phyloP scores from a whole-genome alignment of 1,140 invertebrate genomes.

The Drosophila bocki region DNA sequence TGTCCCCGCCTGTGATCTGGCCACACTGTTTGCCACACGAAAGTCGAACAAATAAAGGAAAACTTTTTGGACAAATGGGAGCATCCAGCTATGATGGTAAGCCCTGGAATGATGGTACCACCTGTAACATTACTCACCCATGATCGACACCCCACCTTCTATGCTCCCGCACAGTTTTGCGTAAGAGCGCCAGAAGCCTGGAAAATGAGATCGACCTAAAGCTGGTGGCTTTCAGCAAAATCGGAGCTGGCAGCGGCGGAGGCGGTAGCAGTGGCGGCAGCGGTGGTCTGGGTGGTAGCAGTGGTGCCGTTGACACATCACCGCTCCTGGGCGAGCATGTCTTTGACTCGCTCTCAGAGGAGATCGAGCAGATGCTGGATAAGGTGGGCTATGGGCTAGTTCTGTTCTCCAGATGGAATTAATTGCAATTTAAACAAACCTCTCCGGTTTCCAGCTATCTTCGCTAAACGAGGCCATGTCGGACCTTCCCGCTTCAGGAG shows the following conservation, averaged over 20 bases:
- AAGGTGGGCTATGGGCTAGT: slow-evolving; percentile 85
- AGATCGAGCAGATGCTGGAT: slow-evolving; percentile 94
- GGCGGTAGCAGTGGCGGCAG: slow-evolving; percentile 66
- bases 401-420: not conserved
- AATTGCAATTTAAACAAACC: not conserved
- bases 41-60: slow-evolving; percentile 38
- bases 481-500: slow-evolving; percentile 91
- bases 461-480: slow-evolving; percentile 95
- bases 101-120: not conserved
- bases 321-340: slow-evolving; percentile 95
- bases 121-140: not conserved
- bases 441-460: slow-evolving; percentile 88
- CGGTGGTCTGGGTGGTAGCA: slow-evolving; percentile 68
- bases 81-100: slow-evolving; percentile 80
- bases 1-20: not conserved
- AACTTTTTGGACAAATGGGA: slow-evolving; percentile 60
- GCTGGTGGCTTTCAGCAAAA: slow-evolving; percentile 97
- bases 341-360: slow-evolving; percentile 96
- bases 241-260: slow-evolving; percentile 89
- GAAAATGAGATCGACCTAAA: slow-evolving; percentile 99
- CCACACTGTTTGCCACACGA: slow-evolving; percentile 34
- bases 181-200: slow-evolving; percentile 95
- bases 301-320: slow-evolving; percentile 88
- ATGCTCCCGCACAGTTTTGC: slow-evolving; percentile 89
- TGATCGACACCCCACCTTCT: too few relatives aligned